Conservation (phyloP, 2,113 vertebrate species). For the Eubucco bourcierii region DNA sequence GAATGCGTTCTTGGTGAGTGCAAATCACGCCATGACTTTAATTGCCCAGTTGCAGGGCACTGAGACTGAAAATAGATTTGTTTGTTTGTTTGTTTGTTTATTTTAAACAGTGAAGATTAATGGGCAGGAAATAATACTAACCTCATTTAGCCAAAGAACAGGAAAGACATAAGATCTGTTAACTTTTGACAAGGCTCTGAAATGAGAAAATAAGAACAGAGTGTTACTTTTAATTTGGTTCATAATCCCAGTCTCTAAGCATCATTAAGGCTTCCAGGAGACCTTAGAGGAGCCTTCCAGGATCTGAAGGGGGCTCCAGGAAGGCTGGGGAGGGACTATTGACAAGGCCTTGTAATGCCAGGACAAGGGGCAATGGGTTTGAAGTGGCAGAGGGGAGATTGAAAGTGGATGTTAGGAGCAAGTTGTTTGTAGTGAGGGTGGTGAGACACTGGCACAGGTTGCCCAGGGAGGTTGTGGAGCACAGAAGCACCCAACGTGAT, state of each 20-base stretch:
- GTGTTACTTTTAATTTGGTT: background rate
- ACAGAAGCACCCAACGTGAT: too few relatives aligned
- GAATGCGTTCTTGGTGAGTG: background rate
- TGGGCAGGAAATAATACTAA: constrained; percentile 66
- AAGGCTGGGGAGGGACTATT: too few relatives aligned
- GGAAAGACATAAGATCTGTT: constrained; percentile 82
- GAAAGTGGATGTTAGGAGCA: too few relatives aligned
- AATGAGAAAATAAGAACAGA: constrained; percentile 27
- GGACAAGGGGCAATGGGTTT: too few relatives aligned
- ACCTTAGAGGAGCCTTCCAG: too few relatives aligned
- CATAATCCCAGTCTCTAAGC: background rate
- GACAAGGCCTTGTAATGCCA: too few relatives aligned
- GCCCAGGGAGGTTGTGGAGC: too few relatives aligned
- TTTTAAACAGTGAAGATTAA: background rate
- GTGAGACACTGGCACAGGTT: too few relatives aligned
- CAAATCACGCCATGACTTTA: background rate
- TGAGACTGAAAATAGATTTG: background rate
- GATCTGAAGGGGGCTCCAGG: too few relatives aligned
- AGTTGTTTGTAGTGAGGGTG: too few relatives aligned
- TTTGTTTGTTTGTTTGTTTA: background rate
- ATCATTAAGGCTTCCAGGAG: too few relatives aligned
- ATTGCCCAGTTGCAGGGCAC: background rate
- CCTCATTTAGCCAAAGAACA: constrained; percentile 94
- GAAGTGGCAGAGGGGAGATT: too few relatives aligned
- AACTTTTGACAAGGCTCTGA: constrained; percentile 82